A percentile compares a stretch with the other conserved stretches of the same genome.
Conservation (phyloP, 2,888 invertebrate species). For the Dimorphilus gyrociliatus region DNA sequence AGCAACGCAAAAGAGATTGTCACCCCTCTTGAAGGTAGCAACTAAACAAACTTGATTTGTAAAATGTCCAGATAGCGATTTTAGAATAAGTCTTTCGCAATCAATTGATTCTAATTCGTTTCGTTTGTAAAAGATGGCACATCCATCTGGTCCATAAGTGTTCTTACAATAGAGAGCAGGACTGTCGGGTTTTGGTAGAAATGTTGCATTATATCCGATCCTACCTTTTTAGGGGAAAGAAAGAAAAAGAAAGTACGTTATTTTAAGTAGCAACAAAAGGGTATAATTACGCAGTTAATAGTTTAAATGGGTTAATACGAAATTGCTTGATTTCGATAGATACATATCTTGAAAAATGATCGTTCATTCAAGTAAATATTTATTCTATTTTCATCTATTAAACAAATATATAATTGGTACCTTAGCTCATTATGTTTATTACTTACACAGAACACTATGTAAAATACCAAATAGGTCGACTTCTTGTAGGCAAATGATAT, state of each 20-base stretch:
- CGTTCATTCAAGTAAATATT: too few relatives aligned
- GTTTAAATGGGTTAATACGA: too few relatives aligned
- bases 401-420: too few relatives aligned
- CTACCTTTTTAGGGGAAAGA: too few relatives aligned
- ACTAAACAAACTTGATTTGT: conserved; percentile 45
- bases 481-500: conserved; percentile 57
- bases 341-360: too few relatives aligned
- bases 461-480: conserved; percentile 55
- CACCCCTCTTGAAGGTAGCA: conserved; percentile 40
- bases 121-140: conserved; percentile 54
- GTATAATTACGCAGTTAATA: too few relatives aligned
- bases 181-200: conserved; percentile 59
- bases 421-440: conserved; percentile 5
- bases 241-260: too few relatives aligned
- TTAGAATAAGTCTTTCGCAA: conserved; percentile 15
- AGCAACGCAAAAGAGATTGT: conserved; percentile 43
- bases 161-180: conserved; percentile 55
- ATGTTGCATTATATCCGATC: conserved; percentile 52
- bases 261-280: too few relatives aligned
- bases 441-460: conserved; percentile 43
- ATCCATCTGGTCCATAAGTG: conserved; percentile 61
- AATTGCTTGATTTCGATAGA: too few relatives aligned
- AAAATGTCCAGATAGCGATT: conserved; percentile 4
- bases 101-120: conserved; percentile 46
- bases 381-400: too few relatives aligned